Evolutionary conservation across 2,797 vertebrate species (phyloP).

Genomic region (Leuciscus waleckii): DNA sequence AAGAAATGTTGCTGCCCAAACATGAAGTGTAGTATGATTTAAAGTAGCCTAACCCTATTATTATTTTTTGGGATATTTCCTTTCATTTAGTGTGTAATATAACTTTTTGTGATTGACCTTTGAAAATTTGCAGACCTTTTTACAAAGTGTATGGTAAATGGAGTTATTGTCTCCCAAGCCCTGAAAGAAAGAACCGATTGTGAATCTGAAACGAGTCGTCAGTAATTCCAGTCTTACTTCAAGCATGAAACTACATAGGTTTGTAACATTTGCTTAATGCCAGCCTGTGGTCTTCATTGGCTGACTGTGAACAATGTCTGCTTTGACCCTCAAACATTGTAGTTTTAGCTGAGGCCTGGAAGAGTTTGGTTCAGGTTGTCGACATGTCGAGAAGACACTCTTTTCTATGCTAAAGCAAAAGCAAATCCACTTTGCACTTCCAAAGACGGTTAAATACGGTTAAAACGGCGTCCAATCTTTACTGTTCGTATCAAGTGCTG

Average conservation of each 20-base stretch:
- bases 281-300: not conserved
- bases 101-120: not conserved
- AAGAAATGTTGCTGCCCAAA: too few species aligned
- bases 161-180: too few species aligned
- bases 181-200: not conserved
- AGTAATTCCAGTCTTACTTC: not conserved
- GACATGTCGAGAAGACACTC: not conserved
- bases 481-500: too few species aligned
- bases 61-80: not conserved
- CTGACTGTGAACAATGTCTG: not conserved
- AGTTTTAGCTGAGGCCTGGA: not conserved
- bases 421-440: too few species aligned
- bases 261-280: not conserved
- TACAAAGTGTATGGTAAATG: too few species aligned
- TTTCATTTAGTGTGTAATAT: not conserved
- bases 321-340: not conserved
- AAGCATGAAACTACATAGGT: not conserved
- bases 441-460: too few species aligned
- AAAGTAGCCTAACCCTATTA: not conserved
- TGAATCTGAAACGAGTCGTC: not conserved
- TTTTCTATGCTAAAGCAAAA: not conserved
- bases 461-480: too few species aligned
- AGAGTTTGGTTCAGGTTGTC: not conserved
- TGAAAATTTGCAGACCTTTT: too few species aligned
- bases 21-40: not conserved